Evolutionary conservation across 1,140 invertebrate genomes (phyloP), one percentile per base, ranked within the genome.

Genomic region (Camponotus floridanus): DNA sequence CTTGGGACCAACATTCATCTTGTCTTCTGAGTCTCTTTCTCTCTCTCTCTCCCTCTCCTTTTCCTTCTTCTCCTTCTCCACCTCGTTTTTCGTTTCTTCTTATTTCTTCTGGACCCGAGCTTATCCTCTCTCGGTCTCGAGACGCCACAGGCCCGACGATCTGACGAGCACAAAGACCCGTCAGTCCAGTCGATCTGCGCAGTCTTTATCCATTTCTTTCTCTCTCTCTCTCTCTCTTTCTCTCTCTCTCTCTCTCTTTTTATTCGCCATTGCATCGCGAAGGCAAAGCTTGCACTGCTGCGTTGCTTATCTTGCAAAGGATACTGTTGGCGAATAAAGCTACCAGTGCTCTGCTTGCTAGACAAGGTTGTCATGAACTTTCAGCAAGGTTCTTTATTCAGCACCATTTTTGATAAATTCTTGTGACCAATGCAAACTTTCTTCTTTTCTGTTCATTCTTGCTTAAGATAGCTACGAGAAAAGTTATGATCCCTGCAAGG

Each of bases 1-100:
- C 94, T 95, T 95, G 94, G 92, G 87, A 92, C 94, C 94, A 94
- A 94, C 94, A 94, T 95, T 95, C 94, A 94, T 94, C 94, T 92
- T 90, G 76, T 84, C 87, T 87, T 45, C 68, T 88, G 79, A 87
- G 71, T 26, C 26, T 26, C 26, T 26, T 26, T 26, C 26, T 59
- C 65, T 83, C 79, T 80, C 71, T 64, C 62, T 21, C 39, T 84
- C 68, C 57, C 45, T 15, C 4, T 87, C 18, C 62, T 18, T 65
- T 76, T 81, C 68, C 70, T 86, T 45, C 64, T 86, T 18, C 62
- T 13, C 68, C 78, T 84, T 73, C 70, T 86, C 73, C 67, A 61
- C 8, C 7, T 48, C 74, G 55, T 71, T 68, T 80, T 67, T 62
- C 26, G 78, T 86, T 88, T 91, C 88, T 78, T 87, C 55, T 51